phyloP scores from a whole-genome alignment of 1,140 invertebrate species.

The Zaprionus capensis region DNA sequence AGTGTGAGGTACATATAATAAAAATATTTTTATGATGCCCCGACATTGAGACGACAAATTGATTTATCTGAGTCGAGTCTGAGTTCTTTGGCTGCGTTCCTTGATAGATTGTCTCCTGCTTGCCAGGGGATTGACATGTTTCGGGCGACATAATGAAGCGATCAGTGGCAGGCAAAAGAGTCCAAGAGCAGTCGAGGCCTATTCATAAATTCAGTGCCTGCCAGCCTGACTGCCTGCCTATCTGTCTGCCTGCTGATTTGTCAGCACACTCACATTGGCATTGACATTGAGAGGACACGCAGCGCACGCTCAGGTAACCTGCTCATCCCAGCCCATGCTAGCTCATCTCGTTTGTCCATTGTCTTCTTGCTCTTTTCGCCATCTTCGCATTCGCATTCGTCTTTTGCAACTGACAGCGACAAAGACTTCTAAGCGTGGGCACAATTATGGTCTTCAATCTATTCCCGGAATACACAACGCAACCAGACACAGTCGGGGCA shows the following conservation, averaged over 20 bases:
- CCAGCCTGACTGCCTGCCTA: conserved; percentile 53
- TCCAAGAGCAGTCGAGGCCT: conserved; percentile 31
- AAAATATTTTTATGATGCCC: conserved; percentile 65
- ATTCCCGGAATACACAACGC: conserved; percentile 57
- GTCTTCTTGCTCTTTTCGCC: conserved; percentile 58
- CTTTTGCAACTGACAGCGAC: conserved; percentile 65
- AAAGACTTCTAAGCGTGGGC: conserved; percentile 65
- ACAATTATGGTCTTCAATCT: conserved; percentile 77
- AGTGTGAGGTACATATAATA: conserved; percentile 51
- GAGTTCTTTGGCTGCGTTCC: conserved; percentile 29
- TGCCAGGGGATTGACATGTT: conserved; percentile 65
- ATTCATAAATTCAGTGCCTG: conserved; percentile 65
- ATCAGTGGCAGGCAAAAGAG: conserved; percentile 53
- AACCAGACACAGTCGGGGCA: conserved; percentile 13
- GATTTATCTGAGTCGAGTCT: conserved; percentile 61
- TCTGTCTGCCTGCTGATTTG: conserved; percentile 61
- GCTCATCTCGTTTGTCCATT: conserved; percentile 22
- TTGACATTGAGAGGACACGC: conserved; percentile 59
- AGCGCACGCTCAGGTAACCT: conserved; percentile 48
- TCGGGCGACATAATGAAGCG: conserved; percentile 68
- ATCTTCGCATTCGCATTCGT: conserved; percentile 17
- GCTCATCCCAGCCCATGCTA: conserved; percentile 47
- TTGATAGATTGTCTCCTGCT: conserved; percentile 58
- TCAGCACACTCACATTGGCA: conserved; percentile 61
- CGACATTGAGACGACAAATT: conserved; percentile 66